Evolutionary conservation across 2,113 vertebrate species (phyloP).

Genomic region (Poeciliopsis turrubarensis): DNA sequence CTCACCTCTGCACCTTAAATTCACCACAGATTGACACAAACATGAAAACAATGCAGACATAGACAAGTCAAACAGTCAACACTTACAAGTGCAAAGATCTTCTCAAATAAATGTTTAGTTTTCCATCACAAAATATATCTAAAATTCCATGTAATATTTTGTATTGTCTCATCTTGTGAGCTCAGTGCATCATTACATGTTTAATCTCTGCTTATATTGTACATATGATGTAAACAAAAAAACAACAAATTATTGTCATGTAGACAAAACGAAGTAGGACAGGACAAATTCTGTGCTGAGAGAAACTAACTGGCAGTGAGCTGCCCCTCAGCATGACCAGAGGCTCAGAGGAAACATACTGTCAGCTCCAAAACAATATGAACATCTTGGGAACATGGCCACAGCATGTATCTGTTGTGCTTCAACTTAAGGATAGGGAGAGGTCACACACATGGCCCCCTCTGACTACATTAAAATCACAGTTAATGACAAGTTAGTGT

Average conservation of each 20-base stretch:
- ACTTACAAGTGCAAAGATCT: neutral
- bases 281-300: slow-evolving; percentile 17
- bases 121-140: neutral
- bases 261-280: slow-evolving; percentile 12
- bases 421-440: slow-evolving; percentile 32
- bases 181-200: neutral
- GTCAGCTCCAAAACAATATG: slow-evolving; percentile 44
- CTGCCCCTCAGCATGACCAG: slow-evolving; percentile 34
- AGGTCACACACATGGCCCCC: slow-evolving; percentile 29
- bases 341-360: slow-evolving; percentile 53
- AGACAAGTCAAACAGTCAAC: neutral
- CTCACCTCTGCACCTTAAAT: neutral
- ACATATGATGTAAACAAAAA: neutral
- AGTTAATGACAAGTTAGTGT: slow-evolving; percentile 60
- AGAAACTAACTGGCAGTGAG: slow-evolving; percentile 59
- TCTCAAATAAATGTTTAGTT: too few relatives aligned
- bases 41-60: neutral
- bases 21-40: neutral
- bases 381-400: slow-evolving; percentile 38
- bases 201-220: neutral
- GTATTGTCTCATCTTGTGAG: neutral
- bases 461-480: slow-evolving; percentile 69
- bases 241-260: neutral
- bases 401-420: slow-evolving; percentile 54
- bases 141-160: neutral